Evolutionary conservation across 2,888 invertebrate species (phyloP).

Genomic region (Leucophenga montana): DNA sequence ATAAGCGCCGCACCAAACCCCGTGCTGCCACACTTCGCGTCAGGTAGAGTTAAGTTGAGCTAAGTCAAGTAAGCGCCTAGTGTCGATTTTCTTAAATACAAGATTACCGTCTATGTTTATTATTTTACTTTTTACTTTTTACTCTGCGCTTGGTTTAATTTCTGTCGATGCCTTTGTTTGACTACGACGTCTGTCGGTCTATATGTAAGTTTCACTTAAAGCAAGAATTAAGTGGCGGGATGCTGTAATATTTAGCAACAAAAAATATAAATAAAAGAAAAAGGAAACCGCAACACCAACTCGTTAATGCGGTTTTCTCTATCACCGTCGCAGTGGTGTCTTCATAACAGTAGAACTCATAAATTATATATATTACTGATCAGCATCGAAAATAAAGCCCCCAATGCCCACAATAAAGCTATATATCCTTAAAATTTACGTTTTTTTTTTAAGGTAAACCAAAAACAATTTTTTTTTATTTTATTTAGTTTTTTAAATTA

Average conservation of each 20-base stretch:
- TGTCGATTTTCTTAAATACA: slow-evolving; percentile 22
- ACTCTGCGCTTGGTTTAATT: not conserved
- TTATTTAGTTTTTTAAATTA: too few species aligned
- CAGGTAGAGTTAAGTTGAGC: not conserved
- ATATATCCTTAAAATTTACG: too few species aligned
- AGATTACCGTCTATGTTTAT: not conserved
- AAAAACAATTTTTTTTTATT: too few species aligned
- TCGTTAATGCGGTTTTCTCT: slow-evolving; percentile 13
- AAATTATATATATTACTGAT: too few species aligned
- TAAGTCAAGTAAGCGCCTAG: not conserved
- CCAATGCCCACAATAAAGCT: too few species aligned
- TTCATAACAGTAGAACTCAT: too few species aligned
- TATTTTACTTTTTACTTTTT: not conserved
- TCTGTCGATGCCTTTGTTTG: too few species aligned
- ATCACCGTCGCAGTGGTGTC: not conserved
- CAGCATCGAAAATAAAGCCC: too few species aligned
- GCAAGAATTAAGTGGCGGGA: not conserved
- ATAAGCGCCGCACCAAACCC: not conserved
- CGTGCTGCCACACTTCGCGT: not conserved
- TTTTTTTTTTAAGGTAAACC: too few species aligned
- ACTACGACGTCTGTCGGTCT: not conserved
- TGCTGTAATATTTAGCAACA: not conserved
- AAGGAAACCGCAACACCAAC: not conserved
- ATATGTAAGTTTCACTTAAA: not conserved
- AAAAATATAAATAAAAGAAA: not conserved